These are phyloP conservation scores for Agrotis clavis DNA, from an alignment of 2,888 invertebrate species.

Conservation along the genomic window DNA sequence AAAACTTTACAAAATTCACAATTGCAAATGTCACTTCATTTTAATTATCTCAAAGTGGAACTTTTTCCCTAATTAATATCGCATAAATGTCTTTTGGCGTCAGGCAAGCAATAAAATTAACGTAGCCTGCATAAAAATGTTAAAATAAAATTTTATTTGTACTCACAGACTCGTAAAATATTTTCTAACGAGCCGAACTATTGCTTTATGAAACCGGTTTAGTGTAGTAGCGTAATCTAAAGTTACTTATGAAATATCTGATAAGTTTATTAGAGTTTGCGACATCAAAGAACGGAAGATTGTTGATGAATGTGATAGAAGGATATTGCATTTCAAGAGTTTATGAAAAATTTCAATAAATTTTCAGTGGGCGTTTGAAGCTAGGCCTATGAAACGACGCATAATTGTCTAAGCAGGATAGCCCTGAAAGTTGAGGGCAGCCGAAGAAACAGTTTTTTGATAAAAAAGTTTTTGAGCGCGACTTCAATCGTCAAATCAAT, in stretches of 20 bases:
- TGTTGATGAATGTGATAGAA: constrained; percentile 1
- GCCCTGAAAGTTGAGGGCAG: no score
- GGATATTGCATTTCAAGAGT: neutral
- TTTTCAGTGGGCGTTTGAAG: no score
- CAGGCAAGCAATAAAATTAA: constrained; percentile 49
- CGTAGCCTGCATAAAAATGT: constrained; percentile 42
- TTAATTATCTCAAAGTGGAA: constrained; percentile 39
- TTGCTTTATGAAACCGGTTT: constrained; percentile 41
- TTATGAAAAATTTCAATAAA: neutral
- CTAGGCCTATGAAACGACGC: no score
- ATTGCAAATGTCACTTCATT: constrained; percentile 15
- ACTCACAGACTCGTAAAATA: constrained; percentile 42
- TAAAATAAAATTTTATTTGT: constrained; percentile 26
- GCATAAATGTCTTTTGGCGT: constrained; percentile 36
- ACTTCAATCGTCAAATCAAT: no score
- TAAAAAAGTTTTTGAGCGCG: no score
- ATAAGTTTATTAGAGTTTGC: constrained; percentile 40
- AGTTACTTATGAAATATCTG: constrained; percentile 40
- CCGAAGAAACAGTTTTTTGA: no score
- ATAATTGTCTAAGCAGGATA: no score
- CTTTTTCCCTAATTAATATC: constrained; percentile 46
- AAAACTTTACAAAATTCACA: neutral
- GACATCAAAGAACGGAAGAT: constrained; percentile 36
- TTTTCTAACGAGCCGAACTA: constrained; percentile 51
- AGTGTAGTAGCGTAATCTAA: constrained; percentile 31